Evolutionary conservation across 2,888 invertebrate genomes (phyloP).

Genomic region (Pantelozetes paolii): DNA sequence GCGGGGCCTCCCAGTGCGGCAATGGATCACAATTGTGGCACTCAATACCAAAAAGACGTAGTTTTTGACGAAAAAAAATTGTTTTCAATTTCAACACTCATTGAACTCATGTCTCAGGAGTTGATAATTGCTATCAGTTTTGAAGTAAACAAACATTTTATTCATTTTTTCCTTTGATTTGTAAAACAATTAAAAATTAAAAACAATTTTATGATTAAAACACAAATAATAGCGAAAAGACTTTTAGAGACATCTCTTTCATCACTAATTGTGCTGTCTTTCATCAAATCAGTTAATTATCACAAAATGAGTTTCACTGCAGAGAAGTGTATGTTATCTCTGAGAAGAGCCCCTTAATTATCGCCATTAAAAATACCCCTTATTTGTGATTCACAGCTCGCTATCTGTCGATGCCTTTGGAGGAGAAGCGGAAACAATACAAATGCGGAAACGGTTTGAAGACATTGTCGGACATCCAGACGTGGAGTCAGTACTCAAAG

Average conservation of each 20-base stretch:
- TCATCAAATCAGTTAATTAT: conserved; percentile 1
- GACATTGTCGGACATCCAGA: conserved; percentile 49
- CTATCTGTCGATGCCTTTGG: conserved; percentile 50
- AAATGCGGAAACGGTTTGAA: conserved; percentile 50
- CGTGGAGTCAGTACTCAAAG: conserved; percentile 50
- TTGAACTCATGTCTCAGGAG: too few relatives aligned
- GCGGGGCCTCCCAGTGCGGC: too few relatives aligned
- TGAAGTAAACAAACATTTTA: neutral
- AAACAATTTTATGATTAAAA: conserved; percentile 13
- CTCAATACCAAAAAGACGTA: too few relatives aligned
- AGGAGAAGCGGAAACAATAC: conserved; percentile 51
- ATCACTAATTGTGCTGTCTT: conserved; percentile 11
- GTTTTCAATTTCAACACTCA: too few relatives aligned
- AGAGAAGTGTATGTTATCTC: neutral
- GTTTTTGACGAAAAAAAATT: too few relatives aligned
- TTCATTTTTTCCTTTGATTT: neutral
- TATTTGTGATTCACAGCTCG: conserved; percentile 13
- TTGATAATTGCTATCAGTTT: too few relatives aligned
- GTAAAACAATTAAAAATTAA: neutral
- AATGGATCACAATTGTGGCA: too few relatives aligned
- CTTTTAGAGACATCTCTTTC: neutral
- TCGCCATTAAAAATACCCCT: neutral
- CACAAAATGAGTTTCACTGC: conserved; percentile 11
- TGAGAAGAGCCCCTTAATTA: too few relatives aligned
- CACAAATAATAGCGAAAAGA: neutral